Conservation (phyloP, 2,113 vertebrate species). For the Strix uralensis region DNA sequence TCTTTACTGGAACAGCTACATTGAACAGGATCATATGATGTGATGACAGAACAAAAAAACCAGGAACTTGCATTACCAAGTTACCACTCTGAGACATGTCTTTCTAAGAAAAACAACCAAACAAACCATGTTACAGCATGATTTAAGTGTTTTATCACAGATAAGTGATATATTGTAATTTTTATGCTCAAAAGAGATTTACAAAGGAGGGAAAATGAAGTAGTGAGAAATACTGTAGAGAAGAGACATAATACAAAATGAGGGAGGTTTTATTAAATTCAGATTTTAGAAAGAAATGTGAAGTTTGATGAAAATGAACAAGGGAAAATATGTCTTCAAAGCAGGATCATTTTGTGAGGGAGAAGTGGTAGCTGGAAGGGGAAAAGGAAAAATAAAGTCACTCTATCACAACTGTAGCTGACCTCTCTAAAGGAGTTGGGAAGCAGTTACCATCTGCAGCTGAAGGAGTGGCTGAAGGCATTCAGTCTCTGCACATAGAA, state of each 20-base stretch:
- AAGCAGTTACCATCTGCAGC: not conserved
- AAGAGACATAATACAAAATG: not conserved
- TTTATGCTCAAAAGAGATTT: not conserved
- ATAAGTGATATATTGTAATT: not conserved
- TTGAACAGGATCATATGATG: not conserved
- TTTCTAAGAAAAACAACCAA: not conserved
- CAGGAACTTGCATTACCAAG: not conserved
- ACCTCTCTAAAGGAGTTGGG: not conserved
- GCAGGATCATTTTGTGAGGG: not conserved
- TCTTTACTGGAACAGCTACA: not conserved
- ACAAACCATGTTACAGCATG: fast-evolving
- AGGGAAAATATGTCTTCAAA: not conserved
- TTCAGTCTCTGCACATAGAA: not conserved
- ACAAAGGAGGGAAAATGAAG: not conserved
- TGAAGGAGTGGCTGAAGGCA: not conserved
- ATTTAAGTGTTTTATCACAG: not conserved
- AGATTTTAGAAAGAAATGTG: not conserved
- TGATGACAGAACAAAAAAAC: not conserved
- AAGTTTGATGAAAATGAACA: not conserved
- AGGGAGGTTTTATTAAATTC: not conserved
- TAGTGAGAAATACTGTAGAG: not conserved
- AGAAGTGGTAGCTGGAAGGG: not conserved
- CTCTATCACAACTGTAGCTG: not conserved
- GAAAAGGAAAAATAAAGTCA: not conserved
- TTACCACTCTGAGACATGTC: not conserved